Evolutionary conservation across 2,888 invertebrate species (phyloP).

Genomic region (Xestia ashworthii): DNA sequence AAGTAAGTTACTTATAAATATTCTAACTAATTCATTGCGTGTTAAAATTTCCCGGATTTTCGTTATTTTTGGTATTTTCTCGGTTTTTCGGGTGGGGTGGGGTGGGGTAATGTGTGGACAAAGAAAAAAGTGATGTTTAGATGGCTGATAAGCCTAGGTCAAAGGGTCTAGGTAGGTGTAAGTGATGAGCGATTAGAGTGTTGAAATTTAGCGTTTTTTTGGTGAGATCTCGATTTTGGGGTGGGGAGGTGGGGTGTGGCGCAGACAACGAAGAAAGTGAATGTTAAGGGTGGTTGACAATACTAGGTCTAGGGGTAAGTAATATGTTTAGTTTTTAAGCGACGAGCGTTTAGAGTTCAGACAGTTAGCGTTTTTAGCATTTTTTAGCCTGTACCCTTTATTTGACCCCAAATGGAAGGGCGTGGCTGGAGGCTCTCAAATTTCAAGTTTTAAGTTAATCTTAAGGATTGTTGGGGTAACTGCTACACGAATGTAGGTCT

Average conservation of each 20-base stretch:
- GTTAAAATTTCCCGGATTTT: neutral
- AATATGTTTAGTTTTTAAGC: neutral
- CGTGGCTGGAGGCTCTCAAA: too few species aligned
- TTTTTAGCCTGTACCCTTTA: neutral
- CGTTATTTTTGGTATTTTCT: too few species aligned
- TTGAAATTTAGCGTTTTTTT: neutral
- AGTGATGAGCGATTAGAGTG: neutral
- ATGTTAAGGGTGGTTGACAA: neutral
- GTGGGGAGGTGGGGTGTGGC: neutral
- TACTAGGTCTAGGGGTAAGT: neutral
- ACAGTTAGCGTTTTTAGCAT: neutral
- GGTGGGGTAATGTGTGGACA: too few species aligned
- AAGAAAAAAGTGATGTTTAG: too few species aligned
- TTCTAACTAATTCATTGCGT: neutral
- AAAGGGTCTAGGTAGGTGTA: neutral
- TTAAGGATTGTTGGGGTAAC: neutral
- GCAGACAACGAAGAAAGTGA: neutral
- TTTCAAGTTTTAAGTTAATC: neutral
- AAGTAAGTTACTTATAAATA: neutral
- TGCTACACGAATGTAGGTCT: neutral
- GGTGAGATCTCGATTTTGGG: neutral
- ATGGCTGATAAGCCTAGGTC: too few species aligned
- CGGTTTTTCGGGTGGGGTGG: too few species aligned
- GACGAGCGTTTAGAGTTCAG: neutral
- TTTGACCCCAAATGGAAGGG: neutral